These are phyloP conservation scores for Novumbra hubbsi DNA, from an alignment of 2,797 vertebrate genomes.

Conservation along the genomic window DNA sequence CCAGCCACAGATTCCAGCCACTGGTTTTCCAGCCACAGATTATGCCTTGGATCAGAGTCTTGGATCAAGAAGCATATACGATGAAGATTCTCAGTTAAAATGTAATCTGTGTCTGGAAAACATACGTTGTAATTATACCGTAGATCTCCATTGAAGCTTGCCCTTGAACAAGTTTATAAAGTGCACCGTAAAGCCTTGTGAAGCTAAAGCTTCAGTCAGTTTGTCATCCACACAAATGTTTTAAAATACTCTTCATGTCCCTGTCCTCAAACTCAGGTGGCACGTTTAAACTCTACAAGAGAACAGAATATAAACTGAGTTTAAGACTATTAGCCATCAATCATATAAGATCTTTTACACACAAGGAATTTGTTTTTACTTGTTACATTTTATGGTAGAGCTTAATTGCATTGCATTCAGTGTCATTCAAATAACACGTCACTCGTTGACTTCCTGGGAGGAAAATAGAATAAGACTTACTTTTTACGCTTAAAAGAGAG, in stretches of 20 bases:
- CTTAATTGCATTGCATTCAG: neutral
- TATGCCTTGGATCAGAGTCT: slow-evolving; percentile 43
- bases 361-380: neutral
- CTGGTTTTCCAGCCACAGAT: slow-evolving; percentile 22
- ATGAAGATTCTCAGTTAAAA: neutral
- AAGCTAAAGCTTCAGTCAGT: neutral
- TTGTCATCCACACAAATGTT: neutral
- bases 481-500: neutral
- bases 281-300: neutral
- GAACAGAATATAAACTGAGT: neutral
- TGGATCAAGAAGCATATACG: slow-evolving; percentile 40
- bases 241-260: neutral
- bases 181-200: neutral
- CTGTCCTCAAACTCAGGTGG: neutral
- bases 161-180: neutral
- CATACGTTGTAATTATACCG: neutral
- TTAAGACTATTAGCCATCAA: neutral
- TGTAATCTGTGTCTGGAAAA: neutral
- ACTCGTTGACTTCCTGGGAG: neutral
- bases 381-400: neutral
- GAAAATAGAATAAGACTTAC: neutral
- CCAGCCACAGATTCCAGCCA: too few species aligned
- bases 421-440: neutral
- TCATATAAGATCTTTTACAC: neutral
- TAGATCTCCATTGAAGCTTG: neutral